Percentiles rank a stretch among this genome's conserved stretches.
Evolutionary conservation across 2,888 invertebrate species (phyloP).

Genomic region (Petrophora chlorosata): DNA sequence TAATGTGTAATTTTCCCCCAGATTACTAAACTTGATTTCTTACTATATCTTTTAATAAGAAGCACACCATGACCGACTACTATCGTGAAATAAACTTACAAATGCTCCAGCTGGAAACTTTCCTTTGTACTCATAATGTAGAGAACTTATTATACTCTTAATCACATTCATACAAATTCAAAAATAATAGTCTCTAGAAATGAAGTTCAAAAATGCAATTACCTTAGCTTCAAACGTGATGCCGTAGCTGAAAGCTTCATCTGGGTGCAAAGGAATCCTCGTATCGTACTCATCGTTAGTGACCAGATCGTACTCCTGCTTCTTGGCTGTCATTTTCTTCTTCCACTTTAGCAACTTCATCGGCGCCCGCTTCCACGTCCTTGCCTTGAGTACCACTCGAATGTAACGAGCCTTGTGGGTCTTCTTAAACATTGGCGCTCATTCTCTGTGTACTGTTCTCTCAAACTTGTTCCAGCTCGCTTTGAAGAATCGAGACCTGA

Average conservation of each 20-base stretch:
- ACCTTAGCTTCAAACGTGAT: slow-evolving; percentile 99
- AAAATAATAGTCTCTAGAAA: too few relatives aligned
- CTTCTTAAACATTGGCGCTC: slow-evolving; percentile 70
- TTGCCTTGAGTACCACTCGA: slow-evolving; percentile 64
- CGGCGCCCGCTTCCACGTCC: slow-evolving; percentile 68
- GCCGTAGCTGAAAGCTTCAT: slow-evolving; percentile 98
- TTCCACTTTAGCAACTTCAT: slow-evolving; percentile 77
- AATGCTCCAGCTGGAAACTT: too few relatives aligned
- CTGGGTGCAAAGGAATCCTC: slow-evolving; percentile 97
- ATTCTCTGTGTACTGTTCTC: slow-evolving; percentile 33
- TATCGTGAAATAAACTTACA: too few relatives aligned
- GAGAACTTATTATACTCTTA: too few relatives aligned
- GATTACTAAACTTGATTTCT: too few relatives aligned
- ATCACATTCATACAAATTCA: too few relatives aligned
- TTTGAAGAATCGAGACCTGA: slow-evolving; percentile 12
- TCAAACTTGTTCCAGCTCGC: slow-evolving; percentile 22
- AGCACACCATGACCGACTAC: too few relatives aligned
- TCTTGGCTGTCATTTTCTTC: slow-evolving; percentile 92
- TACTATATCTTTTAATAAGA: too few relatives aligned
- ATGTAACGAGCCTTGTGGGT: slow-evolving; percentile 66
- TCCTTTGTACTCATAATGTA: too few relatives aligned
- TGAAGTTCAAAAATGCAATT: too few relatives aligned
- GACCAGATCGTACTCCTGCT: slow-evolving; percentile 94
- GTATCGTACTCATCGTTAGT: slow-evolving; percentile 98
- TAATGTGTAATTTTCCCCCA: too few relatives aligned